These are phyloP conservation scores for Herminia tarsipennalis DNA, from an alignment of 2,888 invertebrate species.

Conservation along the genomic window DNA sequence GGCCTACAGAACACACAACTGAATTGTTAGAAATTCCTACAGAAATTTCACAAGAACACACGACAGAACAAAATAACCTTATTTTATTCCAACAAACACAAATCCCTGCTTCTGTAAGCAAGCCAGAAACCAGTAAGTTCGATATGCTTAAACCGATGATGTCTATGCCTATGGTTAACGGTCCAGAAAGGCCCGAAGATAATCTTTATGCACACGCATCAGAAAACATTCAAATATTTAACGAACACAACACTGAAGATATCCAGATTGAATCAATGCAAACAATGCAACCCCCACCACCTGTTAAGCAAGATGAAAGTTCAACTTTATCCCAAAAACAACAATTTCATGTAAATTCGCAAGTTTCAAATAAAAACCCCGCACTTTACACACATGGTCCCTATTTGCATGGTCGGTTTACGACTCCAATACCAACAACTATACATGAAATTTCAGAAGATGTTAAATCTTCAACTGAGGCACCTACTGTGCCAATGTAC, in stretches of 20 bases:
- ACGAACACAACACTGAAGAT: slow-evolving; percentile 61
- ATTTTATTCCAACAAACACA: slow-evolving; percentile 49
- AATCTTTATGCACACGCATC: slow-evolving; percentile 77
- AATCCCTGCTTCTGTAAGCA: slow-evolving; percentile 41
- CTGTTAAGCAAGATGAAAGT: slow-evolving; percentile 54
- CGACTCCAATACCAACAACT: slow-evolving; percentile 80
- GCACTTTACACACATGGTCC: slow-evolving; percentile 67
- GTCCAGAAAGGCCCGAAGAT: slow-evolving; percentile 73
- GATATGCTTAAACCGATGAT: slow-evolving; percentile 79
- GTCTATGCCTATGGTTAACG: slow-evolving; percentile 76
- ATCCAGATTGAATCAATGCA: slow-evolving; percentile 83
- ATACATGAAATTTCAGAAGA: slow-evolving; percentile 56
- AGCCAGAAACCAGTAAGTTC: slow-evolving; percentile 57
- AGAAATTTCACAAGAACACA: slow-evolving; percentile 55
- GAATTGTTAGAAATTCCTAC: slow-evolving; percentile 49
- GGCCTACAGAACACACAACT: slow-evolving; percentile 53
- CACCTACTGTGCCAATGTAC: slow-evolving; percentile 88
- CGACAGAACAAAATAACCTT: slow-evolving; percentile 53
- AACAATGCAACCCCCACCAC: slow-evolving; percentile 86
- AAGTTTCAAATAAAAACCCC: slow-evolving; percentile 53
- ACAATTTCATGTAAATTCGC: slow-evolving; percentile 56
- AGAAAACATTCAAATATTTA: slow-evolving; percentile 72
- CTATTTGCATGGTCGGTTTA: slow-evolving; percentile 76
- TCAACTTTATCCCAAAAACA: slow-evolving; percentile 48
- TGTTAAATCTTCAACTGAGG: slow-evolving; percentile 64